A percentile compares a stretch with the other conserved stretches of the same genome.
Evolutionary conservation across 2,797 vertebrate genomes (phyloP).

Genomic region (Ctenopoma multispine): DNA sequence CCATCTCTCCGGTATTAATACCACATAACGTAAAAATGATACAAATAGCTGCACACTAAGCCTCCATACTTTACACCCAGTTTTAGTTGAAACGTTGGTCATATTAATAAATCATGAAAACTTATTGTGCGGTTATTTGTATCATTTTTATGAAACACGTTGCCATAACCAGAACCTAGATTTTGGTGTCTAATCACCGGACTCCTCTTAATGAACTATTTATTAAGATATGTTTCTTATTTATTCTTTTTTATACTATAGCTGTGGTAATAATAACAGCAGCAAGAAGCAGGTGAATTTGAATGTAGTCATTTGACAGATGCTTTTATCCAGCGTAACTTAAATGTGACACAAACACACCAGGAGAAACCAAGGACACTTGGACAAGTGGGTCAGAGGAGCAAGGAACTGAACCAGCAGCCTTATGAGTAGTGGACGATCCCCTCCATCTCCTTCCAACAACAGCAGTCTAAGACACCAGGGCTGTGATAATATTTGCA

Average conservation of each 20-base stretch:
- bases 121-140: too few relatives aligned
- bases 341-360: too few relatives aligned
- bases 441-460: not conserved
- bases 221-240: too few relatives aligned
- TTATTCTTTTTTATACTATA: too few relatives aligned
- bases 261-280: not conserved
- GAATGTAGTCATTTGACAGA: too few relatives aligned
- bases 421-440: not conserved
- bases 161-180: not conserved
- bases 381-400: too few relatives aligned
- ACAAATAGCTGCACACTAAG: not conserved
- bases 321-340: too few relatives aligned
- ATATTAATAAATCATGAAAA: too few relatives aligned
- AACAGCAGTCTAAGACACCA: not conserved
- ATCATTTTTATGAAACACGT: too few relatives aligned
- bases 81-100: too few relatives aligned
- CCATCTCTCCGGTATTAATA: not conserved
- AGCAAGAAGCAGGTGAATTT: not conserved
- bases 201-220: too few relatives aligned
- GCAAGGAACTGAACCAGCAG: not conserved
- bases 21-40: not conserved
- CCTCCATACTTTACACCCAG: not conserved
- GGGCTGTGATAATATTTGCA: slow-evolving; percentile 17
- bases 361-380: too few relatives aligned
- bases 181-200: not conserved